Percentiles rank a stretch among this genome's conserved stretches.
These are phyloP conservation scores for Aphidoletes aphidimyza DNA, from an alignment of 2,888 invertebrate genomes.

Conservation along the genomic window DNA sequence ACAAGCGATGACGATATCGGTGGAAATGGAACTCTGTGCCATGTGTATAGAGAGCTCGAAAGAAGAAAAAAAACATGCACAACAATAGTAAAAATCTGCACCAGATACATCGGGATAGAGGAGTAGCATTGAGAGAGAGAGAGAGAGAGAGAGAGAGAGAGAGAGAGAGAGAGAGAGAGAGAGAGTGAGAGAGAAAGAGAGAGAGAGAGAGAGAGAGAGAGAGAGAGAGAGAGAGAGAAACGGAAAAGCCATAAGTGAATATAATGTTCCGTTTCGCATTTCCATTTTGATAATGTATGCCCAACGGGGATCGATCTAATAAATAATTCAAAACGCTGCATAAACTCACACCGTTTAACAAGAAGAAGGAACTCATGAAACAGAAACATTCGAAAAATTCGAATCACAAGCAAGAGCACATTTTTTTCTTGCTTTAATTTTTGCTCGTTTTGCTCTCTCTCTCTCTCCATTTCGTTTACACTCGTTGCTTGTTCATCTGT, in stretches of 20 bases:
- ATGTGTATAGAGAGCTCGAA: too few species aligned
- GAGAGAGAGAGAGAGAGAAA: neutral
- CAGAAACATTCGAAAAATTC: neutral
- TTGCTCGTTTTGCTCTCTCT: neutral
- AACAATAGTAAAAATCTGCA: too few species aligned
- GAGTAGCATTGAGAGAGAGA: too few species aligned
- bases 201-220: neutral
- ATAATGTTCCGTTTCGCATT: conserved; percentile 31
- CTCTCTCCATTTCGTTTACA: neutral
- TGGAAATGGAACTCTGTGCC: too few species aligned
- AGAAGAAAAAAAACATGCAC: too few species aligned
- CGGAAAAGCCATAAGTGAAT: conserved; percentile 31
- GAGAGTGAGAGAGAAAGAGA: too few species aligned
- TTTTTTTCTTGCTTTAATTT: too few species aligned
- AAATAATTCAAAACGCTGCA: conserved; percentile 19
- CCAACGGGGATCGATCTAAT: conserved; percentile 31
- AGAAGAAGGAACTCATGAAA: neutral
- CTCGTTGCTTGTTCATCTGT: neutral
- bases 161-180: too few species aligned
- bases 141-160: too few species aligned
- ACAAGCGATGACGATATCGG: too few species aligned
- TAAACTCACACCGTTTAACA: conserved; percentile 31
- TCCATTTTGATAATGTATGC: conserved; percentile 36
- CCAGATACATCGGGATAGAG: too few species aligned
- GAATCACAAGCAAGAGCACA: too few species aligned